Percentiles rank a stretch among this genome's conserved stretches.
phyloP scores from a whole-genome alignment of 2,888 invertebrate genomes.

The Lordiphosa andalusiaca region DNA sequence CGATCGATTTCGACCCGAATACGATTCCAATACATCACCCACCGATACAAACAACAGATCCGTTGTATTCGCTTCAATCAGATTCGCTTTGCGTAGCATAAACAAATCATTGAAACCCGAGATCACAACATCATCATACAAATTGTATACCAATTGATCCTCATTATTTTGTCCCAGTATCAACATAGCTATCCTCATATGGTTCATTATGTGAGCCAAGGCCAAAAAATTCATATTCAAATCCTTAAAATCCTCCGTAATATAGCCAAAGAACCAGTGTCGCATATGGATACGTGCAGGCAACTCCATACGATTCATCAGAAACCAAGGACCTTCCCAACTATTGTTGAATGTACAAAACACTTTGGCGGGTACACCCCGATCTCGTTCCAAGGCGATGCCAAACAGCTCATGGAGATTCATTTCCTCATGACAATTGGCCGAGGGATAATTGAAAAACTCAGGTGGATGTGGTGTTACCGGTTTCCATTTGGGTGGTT shows the following conservation, averaged over 20 bases:
- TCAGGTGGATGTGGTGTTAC: conserved; percentile 35
- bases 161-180: conserved; percentile 55
- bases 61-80: conserved; percentile 52
- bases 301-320: conserved; percentile 52
- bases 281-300: conserved; percentile 46
- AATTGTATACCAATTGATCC: conserved; percentile 46
- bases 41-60: conserved; percentile 47
- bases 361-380: conserved; percentile 44
- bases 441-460: conserved; percentile 48
- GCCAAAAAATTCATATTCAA: conserved; percentile 50
- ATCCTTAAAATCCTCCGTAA: conserved; percentile 50
- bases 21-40: conserved; percentile 42
- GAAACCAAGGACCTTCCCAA: conserved; percentile 52
- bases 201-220: conserved; percentile 46
- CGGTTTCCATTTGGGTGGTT: neutral
- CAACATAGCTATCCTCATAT: conserved; percentile 49
- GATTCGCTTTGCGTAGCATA: conserved; percentile 56
- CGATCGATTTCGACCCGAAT: conserved; percentile 40
- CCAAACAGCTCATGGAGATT: conserved; percentile 49
- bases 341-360: conserved; percentile 41
- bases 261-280: conserved; percentile 56
- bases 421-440: conserved; percentile 43
- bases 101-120: conserved; percentile 54
- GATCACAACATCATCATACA: conserved; percentile 58
- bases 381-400: conserved; percentile 34